Evolutionary conservation across 92 coral and sea anemone species (phyloP).

Genomic region (Scolanthus callimorphus): DNA sequence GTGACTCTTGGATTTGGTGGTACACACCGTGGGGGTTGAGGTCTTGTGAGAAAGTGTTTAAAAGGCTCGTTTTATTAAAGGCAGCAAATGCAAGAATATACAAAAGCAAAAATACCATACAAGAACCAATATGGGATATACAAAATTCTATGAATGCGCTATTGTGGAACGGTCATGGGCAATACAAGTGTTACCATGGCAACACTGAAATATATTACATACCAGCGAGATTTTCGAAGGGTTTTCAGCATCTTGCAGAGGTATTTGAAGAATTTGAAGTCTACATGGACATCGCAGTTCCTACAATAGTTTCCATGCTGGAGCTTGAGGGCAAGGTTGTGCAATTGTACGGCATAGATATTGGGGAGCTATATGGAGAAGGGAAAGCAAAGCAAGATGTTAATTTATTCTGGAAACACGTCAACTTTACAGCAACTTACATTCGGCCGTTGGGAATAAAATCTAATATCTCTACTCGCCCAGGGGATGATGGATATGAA

Average conservation of each 20-base stretch:
- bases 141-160: constrained; percentile 82
- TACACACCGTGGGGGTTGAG: constrained; percentile 69
- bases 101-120: constrained; percentile 16
- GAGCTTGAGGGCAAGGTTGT: constrained; percentile 60
- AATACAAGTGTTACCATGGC: constrained; percentile 66
- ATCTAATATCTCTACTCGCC: no score
- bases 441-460: constrained; percentile 41
- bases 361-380: constrained; percentile 56
- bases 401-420: constrained; percentile 45
- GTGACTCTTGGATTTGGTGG: constrained; percentile 78
- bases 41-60: constrained; percentile 68
- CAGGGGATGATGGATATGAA: no score
- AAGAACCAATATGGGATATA: constrained; percentile 59
- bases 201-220: constrained; percentile 55
- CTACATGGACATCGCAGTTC: constrained; percentile 67
- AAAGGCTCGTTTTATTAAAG: constrained; percentile 54
- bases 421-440: constrained; percentile 35
- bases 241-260: constrained; percentile 52
- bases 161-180: constrained; percentile 90
- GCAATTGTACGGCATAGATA: constrained; percentile 38
- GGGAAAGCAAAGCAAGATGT: constrained; percentile 50
- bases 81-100: constrained; percentile 29
- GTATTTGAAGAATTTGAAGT: constrained; percentile 70
- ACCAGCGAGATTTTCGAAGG: constrained; percentile 51
- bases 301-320: constrained; percentile 71